These are phyloP conservation scores for Lynx canadensis DNA, from an alignment of 2,113 vertebrate species.

Conservation along the genomic window DNA sequence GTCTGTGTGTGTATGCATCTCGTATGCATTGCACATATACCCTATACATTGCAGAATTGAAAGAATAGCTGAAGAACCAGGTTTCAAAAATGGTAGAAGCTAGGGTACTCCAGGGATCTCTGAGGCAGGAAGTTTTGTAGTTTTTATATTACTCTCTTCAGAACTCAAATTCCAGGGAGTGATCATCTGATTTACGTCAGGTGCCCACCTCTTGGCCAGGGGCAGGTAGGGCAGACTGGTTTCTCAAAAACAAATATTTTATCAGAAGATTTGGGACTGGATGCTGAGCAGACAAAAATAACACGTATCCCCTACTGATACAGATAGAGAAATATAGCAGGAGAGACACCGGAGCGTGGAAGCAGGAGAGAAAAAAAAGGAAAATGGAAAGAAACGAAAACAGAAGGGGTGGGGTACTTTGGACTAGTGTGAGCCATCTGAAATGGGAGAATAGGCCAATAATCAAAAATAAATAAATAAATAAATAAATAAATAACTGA, in stretches of 20 bases:
- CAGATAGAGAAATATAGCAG: neutral
- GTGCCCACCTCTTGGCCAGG: neutral
- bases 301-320: neutral
- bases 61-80: neutral
- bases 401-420: neutral
- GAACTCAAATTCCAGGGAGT: neutral
- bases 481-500: neutral
- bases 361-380: neutral
- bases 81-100: neutral
- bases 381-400: neutral
- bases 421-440: neutral
- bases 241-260: neutral
- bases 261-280: neutral
- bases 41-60: neutral
- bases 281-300: conserved; percentile 2
- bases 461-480: neutral
- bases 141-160: neutral
- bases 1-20: neutral
- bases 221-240: neutral
- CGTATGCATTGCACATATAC: neutral
- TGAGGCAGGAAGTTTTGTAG: neutral
- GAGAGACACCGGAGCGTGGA: neutral
- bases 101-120: neutral
- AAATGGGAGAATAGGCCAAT: neutral
- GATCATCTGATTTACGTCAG: neutral